phyloP scores from a whole-genome alignment of 1,140 invertebrate genomes.

The Panagrolaimus sp. region DNA sequence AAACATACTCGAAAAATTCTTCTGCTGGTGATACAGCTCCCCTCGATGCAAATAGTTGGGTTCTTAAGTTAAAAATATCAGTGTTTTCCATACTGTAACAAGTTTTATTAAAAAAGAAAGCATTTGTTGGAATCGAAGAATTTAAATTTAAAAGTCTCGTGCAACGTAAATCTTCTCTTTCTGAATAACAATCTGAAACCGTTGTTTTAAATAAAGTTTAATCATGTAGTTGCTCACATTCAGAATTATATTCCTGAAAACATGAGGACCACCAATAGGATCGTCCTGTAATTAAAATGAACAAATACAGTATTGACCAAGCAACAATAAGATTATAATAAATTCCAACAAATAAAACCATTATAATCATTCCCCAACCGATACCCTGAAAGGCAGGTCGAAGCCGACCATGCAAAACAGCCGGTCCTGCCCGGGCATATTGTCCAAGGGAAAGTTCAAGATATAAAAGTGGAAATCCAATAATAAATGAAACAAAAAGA shows the following conservation, averaged over 20 bases:
- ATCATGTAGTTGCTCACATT: constrained; percentile 12
- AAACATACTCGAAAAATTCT: too few species aligned
- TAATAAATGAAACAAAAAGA: constrained; percentile 58
- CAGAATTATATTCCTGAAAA: constrained; percentile 21
- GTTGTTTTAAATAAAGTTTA: neutral
- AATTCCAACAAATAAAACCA: constrained; percentile 95
- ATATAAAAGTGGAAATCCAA: constrained; percentile 94
- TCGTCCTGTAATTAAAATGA: constrained; percentile 59
- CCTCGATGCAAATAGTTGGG: too few species aligned
- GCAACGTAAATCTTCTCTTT: constrained; percentile 2
- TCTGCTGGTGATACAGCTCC: too few species aligned
- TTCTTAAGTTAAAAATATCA: neutral
- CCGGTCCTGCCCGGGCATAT: constrained; percentile 86
- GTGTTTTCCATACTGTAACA: neutral
- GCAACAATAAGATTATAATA: constrained; percentile 95
- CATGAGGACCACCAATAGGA: constrained; percentile 19
- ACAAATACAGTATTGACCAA: constrained; percentile 93
- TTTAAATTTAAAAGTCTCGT: neutral
- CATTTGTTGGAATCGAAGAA: constrained; percentile 2
- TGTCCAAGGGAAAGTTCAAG: constrained; percentile 91
- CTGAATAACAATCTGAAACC: neutral
- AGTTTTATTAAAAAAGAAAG: neutral
- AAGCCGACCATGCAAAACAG: constrained; percentile 93
- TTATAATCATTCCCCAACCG: constrained; percentile 89
- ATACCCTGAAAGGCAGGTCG: constrained; percentile 61